Evolutionary conservation across 2,888 invertebrate species (phyloP), one percentile per base, ranked within the genome.

Genomic region (Cryptosula pallasiana): DNA sequence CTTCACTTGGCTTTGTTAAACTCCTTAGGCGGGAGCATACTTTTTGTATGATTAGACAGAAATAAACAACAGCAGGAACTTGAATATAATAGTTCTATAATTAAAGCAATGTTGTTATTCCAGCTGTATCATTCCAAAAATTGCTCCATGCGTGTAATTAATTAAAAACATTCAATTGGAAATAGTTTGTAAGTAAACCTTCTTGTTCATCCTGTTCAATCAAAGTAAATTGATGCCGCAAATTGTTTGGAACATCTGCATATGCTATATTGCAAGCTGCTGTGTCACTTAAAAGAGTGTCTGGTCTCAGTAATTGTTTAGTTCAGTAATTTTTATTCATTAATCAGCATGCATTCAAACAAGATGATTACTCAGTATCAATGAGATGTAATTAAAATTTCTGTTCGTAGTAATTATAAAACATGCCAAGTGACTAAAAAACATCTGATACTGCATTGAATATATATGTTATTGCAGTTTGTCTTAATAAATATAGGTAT

Each of bases 161-260:
- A 45, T 45, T 20, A 45, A 45, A 5, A 45, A 45, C 5, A 45
- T 20, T 45, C 20, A 45, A 45, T 45, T 13, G 20, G 45, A 45
- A 45, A 45, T 45, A 13, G 45, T 20, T 45, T 20, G 20, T 20
- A 20, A 45, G n/a, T n/a, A n/a, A n/a, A n/a, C n/a, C n/a, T n/a
- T n/a, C n/a, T n/a, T n/a, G n/a, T 32, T 25, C 63, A 63, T 32
- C 25, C 34, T 34, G 34, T 2, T 63, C 32, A 63, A 63, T 63
- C 27, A 29, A 63, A 9, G 13, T 29, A 63, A 25, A 29, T 20
- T 25, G 27, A 3, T 25, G 32, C 16, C 32, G 32, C 25, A 25
- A 5, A 25, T 13, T 63, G 27, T 63, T 20, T 27, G n/a, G 27
- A 63, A 63, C 63, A 63, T 63, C 63, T 63, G 63, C 63, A 63